Evolutionary conservation across 2,113 vertebrate genomes (phyloP).

Genomic region (Pteruthius melanotis): DNA sequence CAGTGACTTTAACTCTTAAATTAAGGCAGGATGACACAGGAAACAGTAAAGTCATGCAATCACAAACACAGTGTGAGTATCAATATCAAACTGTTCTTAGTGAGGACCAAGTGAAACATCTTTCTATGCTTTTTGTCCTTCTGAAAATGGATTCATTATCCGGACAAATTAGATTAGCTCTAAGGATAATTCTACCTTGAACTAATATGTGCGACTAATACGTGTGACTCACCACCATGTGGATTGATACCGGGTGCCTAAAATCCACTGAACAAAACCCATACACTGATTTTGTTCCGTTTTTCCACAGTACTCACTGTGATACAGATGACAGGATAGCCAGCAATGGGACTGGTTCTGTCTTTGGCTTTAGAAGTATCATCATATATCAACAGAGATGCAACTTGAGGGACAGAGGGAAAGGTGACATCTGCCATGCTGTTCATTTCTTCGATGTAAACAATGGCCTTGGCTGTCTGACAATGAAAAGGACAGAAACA

Average conservation of each 20-base stretch:
- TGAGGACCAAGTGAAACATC: neutral
- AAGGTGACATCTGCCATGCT: slow-evolving; percentile 95
- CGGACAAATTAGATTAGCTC: neutral
- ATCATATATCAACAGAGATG: slow-evolving; percentile 88
- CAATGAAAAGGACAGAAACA: slow-evolving; percentile 27
- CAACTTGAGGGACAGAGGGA: slow-evolving; percentile 86
- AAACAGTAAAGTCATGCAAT: neutral
- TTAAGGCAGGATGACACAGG: neutral
- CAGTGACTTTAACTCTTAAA: neutral
- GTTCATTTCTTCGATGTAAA: slow-evolving; percentile 91
- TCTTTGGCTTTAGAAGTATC: slow-evolving; percentile 71
- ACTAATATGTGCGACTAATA: neutral
- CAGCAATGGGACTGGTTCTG: slow-evolving; percentile 77
- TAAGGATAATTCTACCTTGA: neutral
- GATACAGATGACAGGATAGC: slow-evolving; percentile 91
- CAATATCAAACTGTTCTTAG: neutral
- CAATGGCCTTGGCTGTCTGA: slow-evolving; percentile 86
- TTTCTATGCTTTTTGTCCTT: neutral
- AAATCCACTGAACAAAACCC: neutral
- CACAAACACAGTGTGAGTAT: neutral
- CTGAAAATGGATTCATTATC: neutral
- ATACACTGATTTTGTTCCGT: neutral
- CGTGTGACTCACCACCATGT: neutral
- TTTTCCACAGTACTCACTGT: slow-evolving; percentile 80
- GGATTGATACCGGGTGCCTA: neutral